Evolutionary conservation across 2,113 vertebrate genomes (phyloP).

Genomic region (Baryphthengus martii): DNA sequence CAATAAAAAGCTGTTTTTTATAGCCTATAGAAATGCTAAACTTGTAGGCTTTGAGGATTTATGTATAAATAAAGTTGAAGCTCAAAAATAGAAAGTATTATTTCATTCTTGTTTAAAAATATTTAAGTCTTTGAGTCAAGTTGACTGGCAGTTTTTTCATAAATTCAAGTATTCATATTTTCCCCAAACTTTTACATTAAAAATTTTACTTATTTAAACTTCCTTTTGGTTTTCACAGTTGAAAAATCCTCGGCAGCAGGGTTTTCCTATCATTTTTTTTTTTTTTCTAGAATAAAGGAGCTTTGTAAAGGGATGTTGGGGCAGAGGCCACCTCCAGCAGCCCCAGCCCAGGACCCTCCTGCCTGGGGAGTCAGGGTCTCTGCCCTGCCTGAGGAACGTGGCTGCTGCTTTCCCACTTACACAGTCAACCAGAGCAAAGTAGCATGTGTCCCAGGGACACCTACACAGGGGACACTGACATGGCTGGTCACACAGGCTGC

Average conservation of each 20-base stretch:
- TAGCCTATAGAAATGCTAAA: conserved; percentile 18
- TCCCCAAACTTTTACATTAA: neutral
- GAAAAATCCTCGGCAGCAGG: neutral
- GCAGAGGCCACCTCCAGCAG: neutral
- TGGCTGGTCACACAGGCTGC: accelerated
- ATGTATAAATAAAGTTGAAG: conserved; percentile 38
- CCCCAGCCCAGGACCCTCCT: neutral
- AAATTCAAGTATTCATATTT: conserved; percentile 30
- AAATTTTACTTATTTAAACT: neutral
- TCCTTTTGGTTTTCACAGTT: neutral
- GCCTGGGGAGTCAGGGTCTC: accelerated
- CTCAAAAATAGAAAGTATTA: neutral
- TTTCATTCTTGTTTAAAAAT: conserved; percentile 15
- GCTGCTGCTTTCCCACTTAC: accelerated
- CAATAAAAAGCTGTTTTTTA: conserved; percentile 42
- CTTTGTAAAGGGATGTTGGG: neutral
- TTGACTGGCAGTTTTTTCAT: neutral
- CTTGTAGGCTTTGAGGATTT: conserved; percentile 19
- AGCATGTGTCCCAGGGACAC: accelerated
- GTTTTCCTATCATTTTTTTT: neutral
- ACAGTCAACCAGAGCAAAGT: neutral
- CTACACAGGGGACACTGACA: neutral
- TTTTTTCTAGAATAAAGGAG: neutral
- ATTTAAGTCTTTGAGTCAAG: neutral
- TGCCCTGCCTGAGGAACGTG: accelerated